Base-by-base conservation (phyloP, 2,797 vertebrate species). In the Acrocephalus scirpaceus region DNA sequence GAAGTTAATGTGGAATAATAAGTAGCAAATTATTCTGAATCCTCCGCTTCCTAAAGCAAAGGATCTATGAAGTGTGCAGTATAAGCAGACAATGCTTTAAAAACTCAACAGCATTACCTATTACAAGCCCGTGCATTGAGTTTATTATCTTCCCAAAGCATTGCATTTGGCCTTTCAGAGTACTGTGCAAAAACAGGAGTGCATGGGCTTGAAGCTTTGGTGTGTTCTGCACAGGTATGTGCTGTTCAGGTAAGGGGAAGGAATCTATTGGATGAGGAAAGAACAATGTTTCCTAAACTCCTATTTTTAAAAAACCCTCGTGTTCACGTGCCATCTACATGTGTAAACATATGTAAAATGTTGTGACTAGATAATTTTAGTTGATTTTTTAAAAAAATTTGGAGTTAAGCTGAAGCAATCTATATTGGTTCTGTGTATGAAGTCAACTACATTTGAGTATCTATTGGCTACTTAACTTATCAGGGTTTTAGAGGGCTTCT, bases 241-340 rank as follows among this genome's bases (percentile, higher is more conserved):
- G 20, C 54, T 45, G 5, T 82, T 87, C 16, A 75, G n/a, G 30
- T 65, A 22, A 58, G 25, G 51, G 34, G 34, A 60, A 76, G 47
- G 23, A 61, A 10, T 79, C 26, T 73, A 4, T 2, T 65, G 26
- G 13, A 48, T 66, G 19, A 69, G 6, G 69, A 57, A 81, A 54
- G 13, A 71, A 32, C 11, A 56, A 4, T 20, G 11, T 38, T 82
- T 76, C 30, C 44, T 65, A 30, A 80, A 83, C 8, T 16, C 3
- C 2, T 44, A 5, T 48, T 40, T 62, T 69, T 56, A 0, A 18
- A 81, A 45, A 1, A 1, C 10, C 5, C 5, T 7, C 2, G 13
- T 7, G 32, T 54, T 76, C 47, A 27, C 7, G 4, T 79, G 42
- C 20, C 18, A 34, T 42, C 14, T 78, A 19, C 25, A 3, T 45